Base-by-base conservation (phyloP, 2,797 vertebrate genomes). In the Agapornis canus region DNA sequence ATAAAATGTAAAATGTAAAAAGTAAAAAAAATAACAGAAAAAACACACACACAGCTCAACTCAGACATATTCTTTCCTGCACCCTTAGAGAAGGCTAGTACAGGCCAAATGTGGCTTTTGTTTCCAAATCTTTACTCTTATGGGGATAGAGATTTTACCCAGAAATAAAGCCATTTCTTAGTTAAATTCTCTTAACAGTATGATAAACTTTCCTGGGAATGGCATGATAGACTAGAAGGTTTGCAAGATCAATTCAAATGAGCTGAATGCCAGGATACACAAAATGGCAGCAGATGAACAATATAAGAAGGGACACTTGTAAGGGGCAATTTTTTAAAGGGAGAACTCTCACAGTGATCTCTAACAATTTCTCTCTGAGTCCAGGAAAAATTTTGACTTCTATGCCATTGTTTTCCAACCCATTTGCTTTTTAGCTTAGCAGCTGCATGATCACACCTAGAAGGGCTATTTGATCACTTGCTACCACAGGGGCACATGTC, bases 391-490 rank as follows among this genome's bases (percentile, higher is more conserved):
- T 51, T 9, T 52, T 31, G 21, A 79, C 47, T 82, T 65, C 18
- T 42, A 27, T 1, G 4, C 10, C 16, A 20, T n/a, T 0, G 0
- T 32, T 89, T 90, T 81, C 61, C 48, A 92, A 40, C 4, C 14
- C 13, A 15, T 40, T 47, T 90, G 40, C 51, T 64, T 70, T 77
- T 90, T 56, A 78, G 11, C 49, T 80, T 39, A 60, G 70, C 12
- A 64, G 54, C 6, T 91, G 22, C 27, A 37, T 5, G 14, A 68
- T 54, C 43, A 82, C 52, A 71, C 17, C 37, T 27, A 57, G 37
- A 78, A 68, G 39, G 22, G 21, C 31, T 77, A 1, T 73, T 80
- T 72, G 61, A 25, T 80, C 45, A 64, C 49, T 61, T 73, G 51
- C 42, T 80, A 47, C n/a, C 16, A 42, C 0, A 59, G 54, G 13